phyloP scores from a whole-genome alignment of 2,113 vertebrate genomes.

The Carassius auratus region DNA sequence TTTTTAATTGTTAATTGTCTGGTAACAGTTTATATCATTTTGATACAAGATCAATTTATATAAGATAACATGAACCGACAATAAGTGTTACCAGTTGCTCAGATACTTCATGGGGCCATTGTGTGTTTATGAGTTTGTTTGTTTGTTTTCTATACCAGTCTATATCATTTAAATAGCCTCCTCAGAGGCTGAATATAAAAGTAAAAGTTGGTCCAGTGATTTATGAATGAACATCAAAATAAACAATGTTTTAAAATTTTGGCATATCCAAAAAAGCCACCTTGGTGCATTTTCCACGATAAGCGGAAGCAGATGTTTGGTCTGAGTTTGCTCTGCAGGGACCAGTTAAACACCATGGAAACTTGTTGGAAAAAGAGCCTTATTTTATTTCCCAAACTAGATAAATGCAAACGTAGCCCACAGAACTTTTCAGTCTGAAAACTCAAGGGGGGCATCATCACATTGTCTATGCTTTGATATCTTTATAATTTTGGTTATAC shows the following conservation, averaged over 20 bases:
- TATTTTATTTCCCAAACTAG: background rate
- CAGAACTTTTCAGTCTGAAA: no score
- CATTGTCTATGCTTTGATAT: no score
- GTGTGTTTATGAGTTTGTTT: no score
- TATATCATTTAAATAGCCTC: conserved; percentile 30
- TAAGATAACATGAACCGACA: background rate
- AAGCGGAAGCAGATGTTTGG: conserved; percentile 71
- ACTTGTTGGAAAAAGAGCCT: conserved; percentile 62
- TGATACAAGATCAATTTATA: no score
- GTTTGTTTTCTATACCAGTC: background rate
- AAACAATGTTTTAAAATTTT: conserved; percentile 60
- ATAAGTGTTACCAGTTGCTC: background rate
- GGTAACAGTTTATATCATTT: background rate
- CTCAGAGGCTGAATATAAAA: conserved; percentile 10
- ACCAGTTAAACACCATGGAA: conserved; percentile 61
- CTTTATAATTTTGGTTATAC: no score
- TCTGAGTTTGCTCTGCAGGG: conserved; percentile 56
- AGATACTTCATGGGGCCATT: background rate
- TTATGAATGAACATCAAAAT: conserved; percentile 50
- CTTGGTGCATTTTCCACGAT: conserved; percentile 59
- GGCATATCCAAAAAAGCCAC: conserved; percentile 55
- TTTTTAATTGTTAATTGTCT: background rate
- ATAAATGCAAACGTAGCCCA: no score
- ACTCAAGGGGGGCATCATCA: no score
- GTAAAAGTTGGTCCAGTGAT: conserved; percentile 48